Conservation (phyloP, 2,113 vertebrate species). For the Labeo rohita region DNA sequence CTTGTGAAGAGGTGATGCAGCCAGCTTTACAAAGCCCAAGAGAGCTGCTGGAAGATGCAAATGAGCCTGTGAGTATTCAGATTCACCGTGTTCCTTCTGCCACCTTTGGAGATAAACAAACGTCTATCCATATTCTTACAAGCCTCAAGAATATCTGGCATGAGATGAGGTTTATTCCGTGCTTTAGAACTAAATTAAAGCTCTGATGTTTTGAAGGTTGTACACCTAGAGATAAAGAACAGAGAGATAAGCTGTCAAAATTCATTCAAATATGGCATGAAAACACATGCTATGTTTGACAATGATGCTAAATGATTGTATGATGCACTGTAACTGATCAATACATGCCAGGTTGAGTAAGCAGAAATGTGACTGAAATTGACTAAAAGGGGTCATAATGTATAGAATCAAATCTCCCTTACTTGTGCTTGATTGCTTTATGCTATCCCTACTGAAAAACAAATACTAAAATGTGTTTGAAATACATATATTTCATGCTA, state of each 20-base stretch:
- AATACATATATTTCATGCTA: too few relatives aligned
- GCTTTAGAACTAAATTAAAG: constrained; percentile 37
- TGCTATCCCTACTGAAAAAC: background rate
- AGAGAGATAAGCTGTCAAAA: background rate
- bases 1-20: constrained; percentile 32
- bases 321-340: background rate
- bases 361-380: background rate
- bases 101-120: constrained; percentile 53
- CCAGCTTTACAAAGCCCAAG: constrained; percentile 32
- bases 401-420: background rate
- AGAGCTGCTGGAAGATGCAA: constrained; percentile 42
- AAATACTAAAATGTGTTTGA: too few relatives aligned
- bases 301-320: background rate
- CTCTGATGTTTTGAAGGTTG: constrained; percentile 28
- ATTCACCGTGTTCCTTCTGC: constrained; percentile 41
- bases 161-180: constrained; percentile 38
- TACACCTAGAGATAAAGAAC: constrained; percentile 19
- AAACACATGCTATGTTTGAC: background rate
- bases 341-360: background rate
- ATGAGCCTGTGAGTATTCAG: constrained; percentile 38
- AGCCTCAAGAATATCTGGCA: constrained; percentile 47
- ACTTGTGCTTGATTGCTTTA: background rate
- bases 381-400: background rate
- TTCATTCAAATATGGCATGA: background rate
- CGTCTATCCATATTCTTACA: constrained; percentile 52